Base-by-base conservation (phyloP, 2,888 invertebrate species). In the Punctoribates punctum region DNA sequence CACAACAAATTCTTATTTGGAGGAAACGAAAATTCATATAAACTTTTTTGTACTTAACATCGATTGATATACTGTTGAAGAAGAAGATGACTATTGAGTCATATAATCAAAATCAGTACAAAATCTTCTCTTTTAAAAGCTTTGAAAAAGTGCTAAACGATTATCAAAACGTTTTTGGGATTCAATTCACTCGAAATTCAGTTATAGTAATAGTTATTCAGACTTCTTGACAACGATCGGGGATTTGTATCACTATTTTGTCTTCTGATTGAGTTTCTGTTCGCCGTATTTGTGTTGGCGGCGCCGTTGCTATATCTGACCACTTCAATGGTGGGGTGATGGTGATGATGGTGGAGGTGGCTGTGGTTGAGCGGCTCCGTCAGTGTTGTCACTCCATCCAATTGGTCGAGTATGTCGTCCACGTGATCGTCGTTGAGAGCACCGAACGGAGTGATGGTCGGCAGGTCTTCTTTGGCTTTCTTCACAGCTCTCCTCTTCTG, bases 241-340 rank as follows among this genome's bases (percentile, higher is more conserved):
- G 89, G 87, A 82, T 82, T 81, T 74, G 81, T 82, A 74, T 82
- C 82, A 78, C 81, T 80, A 60, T 82, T 82, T 73, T 81, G 81
- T 48, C 80, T 65, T 34, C 81, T 77, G 60, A 81, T 80, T 3
- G 81, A 70, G 5, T 20, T 70, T 11, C 70, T n/a, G 25, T 38
- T 70, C 4, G 23, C 42, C 8, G 70, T 70, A 25, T 38, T 67
- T 38, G 34, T 67, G 23, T 70, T 15, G 23, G 15, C 15, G 23
- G 13, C 17, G 34, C 46, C 23, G 9, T 70, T 23, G 70, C 29
- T n/a, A 42, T 70, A 70, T 13, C 70, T n/a, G 46, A 70, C 70
- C 70, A 70, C 70, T 46, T 70, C 42, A n/a, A 70, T 70, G 46
- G 46, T 46, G n/a, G 29, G 70, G 42, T 70, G 70, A 70, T 70